These are phyloP conservation scores for Sorex fumeus DNA, from an alignment of 2,113 vertebrate species.

Conservation along the genomic window DNA sequence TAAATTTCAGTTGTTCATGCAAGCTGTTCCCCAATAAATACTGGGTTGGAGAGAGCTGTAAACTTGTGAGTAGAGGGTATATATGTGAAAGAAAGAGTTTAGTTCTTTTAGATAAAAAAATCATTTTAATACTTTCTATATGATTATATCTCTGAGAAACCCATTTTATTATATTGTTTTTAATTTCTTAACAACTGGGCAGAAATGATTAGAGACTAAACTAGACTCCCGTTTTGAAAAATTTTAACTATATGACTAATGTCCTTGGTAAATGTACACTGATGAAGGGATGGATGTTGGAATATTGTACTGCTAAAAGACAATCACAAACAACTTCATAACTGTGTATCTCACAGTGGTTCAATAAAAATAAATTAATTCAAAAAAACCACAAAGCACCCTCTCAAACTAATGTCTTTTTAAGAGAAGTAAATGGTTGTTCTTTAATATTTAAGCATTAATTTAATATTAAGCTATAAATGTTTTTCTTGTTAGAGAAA, in stretches of 20 bases:
- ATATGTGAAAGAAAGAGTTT: constrained; percentile 6
- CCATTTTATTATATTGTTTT: neutral
- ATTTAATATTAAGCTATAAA: neutral
- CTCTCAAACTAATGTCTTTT: neutral
- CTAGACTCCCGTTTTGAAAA: constrained; percentile 39
- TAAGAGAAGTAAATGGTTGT: neutral
- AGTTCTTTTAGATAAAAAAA: constrained; percentile 10
- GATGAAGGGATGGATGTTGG: no score
- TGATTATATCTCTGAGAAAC: neutral
- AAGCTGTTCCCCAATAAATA: constrained; percentile 27
- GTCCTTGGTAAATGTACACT: neutral
- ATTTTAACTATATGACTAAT: neutral
- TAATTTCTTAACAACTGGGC: neutral
- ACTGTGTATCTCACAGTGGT: no score
- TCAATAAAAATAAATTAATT: no score
- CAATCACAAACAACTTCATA: no score
- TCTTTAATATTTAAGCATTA: constrained; percentile 16
- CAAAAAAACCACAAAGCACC: no score
- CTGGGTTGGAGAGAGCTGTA: constrained; percentile 9
- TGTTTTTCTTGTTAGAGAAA: constrained; percentile 55
- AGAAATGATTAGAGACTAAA: constrained; percentile 14
- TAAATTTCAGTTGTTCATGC: constrained; percentile 32
- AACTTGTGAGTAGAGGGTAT: constrained; percentile 3
- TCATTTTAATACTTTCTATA: neutral
- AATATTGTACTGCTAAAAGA: neutral